Evolutionary conservation across 1,140 invertebrate species (phyloP), one percentile per base, ranked within the genome.

Genomic region (Drosophila ambigua): DNA sequence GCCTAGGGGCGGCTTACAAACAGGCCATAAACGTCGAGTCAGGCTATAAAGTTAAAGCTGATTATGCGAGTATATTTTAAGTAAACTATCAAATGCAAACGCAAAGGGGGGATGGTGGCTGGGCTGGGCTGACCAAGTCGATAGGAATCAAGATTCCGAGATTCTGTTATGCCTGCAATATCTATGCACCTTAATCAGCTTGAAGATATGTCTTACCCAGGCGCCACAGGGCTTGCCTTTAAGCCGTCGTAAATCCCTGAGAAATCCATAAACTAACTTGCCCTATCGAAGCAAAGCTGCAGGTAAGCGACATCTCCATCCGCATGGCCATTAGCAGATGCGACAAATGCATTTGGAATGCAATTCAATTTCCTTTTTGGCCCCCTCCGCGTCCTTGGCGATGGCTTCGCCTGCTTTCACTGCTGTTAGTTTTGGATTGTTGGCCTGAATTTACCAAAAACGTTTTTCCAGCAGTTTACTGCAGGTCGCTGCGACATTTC

Each of bases 331-430:
- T 66, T 31, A 50, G 72, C 44, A 46, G 51, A 65, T 64, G 52
- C 62, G 55, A 65, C 74, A 82, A 78, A 72, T 87, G 82, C 78
- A 76, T 87, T 87, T 63, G 43, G 66, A 87, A 88, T 87, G 82
- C 82, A 82, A 82, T 88, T 79, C 74, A 78, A 87, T 85, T 82
- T 88, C 71, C 71, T 72, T 67, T 84, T 59, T 48, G 35, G 23
- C 51, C 23, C 54, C 31, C 44, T 41, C 9, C 26, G 15, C 35
- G 61, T 60, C 63, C 73, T 68, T 61, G 66, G n/a, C 44, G 43
- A 45, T 54, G 53, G 48, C 39, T 61, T 41, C 26, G 16, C 28
- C 9, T 71, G 55, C 24, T 53, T 28, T 62, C 44, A n/a, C 41
- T 51, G 62, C 57, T 26, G 49, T 65, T 85, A 77, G 77, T 72